A percentile compares a stretch with the other conserved stretches of the same genome.
These are phyloP conservation scores for Poeciliopsis presidionis DNA, from an alignment of 2,797 vertebrate species.

Conservation along the genomic window DNA sequence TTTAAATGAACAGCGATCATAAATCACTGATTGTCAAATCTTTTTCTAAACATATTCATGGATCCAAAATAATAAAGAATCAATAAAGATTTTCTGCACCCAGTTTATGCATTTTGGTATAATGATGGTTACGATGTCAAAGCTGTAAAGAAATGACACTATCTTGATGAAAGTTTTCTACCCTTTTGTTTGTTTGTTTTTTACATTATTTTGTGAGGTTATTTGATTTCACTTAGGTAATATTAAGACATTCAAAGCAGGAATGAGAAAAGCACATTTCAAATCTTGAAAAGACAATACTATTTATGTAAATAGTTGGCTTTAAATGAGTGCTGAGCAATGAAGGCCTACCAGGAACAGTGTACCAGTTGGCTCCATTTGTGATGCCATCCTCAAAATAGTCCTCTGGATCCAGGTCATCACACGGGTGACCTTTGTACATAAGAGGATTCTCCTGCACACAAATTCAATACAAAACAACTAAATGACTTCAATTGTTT, in stretches of 20 bases:
- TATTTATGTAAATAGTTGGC: neutral
- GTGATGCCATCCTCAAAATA: conserved; percentile 94
- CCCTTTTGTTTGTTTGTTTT: neutral
- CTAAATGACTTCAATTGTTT: conserved; percentile 28
- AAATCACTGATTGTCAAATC: neutral
- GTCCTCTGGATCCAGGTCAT: conserved; percentile 83
- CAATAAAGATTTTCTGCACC: neutral
- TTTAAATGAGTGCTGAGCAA: neutral
- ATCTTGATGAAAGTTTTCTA: neutral
- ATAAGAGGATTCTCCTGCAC: conserved; percentile 90
- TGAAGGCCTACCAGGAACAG: conserved; percentile 86
- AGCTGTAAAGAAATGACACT: neutral
- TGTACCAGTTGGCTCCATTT: conserved; percentile 97
- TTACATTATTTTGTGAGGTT: neutral
- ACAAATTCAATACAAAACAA: conserved; percentile 44
- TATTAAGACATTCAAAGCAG: neutral
- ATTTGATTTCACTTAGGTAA: neutral
- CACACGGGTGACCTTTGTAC: conserved; percentile 90
- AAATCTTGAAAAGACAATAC: neutral
- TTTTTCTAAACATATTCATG: neutral
- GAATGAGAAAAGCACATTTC: neutral
- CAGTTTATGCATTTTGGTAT: neutral
- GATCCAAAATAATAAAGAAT: neutral
- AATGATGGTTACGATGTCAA: neutral
- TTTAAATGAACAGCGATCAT: too few species aligned